phyloP scores from a whole-genome alignment of 2,888 invertebrate species.

The Disparrhopalites patrizii region DNA sequence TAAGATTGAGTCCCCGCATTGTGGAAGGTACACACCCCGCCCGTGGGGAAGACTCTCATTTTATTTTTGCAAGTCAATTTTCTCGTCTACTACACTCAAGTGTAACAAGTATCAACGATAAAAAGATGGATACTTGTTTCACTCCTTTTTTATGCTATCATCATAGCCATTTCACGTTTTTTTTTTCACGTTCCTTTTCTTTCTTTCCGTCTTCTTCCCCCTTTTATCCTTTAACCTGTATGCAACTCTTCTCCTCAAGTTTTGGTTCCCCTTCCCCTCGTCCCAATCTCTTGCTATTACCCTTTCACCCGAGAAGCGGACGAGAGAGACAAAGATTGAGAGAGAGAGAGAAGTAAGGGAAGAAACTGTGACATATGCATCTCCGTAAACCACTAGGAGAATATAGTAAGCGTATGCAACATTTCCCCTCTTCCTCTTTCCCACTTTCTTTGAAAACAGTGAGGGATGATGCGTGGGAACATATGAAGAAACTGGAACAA shows the following conservation, averaged over 20 bases:
- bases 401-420: not conserved
- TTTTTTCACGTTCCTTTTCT: too few species aligned
- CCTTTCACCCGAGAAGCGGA: too few species aligned
- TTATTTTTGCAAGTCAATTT: conserved; percentile 26
- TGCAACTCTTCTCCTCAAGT: too few species aligned
- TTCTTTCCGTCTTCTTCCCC: too few species aligned
- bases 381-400: not conserved
- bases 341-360: not conserved
- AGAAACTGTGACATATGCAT: conserved; percentile 2
- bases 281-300: too few species aligned
- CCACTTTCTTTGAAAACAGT: not conserved
- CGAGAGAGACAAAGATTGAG: too few species aligned
- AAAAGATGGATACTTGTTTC: conserved; percentile 6
- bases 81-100: conserved; percentile 16
- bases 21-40: conserved; percentile 10
- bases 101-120: not conserved
- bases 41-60: conserved; percentile 19
- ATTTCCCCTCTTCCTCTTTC: not conserved
- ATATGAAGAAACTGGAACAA: too few species aligned
- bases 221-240: too few species aligned
- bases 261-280: too few species aligned
- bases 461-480: too few species aligned
- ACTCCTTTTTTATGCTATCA: conserved; percentile 9
- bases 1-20: too few species aligned
- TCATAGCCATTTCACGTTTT: not conserved